Percentiles rank a stretch among this genome's conserved stretches.
phyloP scores from a whole-genome alignment of 30 jellyfish, hydroid and myxozoan species.

The Aurelia aurita complex sp. Pacific region DNA sequence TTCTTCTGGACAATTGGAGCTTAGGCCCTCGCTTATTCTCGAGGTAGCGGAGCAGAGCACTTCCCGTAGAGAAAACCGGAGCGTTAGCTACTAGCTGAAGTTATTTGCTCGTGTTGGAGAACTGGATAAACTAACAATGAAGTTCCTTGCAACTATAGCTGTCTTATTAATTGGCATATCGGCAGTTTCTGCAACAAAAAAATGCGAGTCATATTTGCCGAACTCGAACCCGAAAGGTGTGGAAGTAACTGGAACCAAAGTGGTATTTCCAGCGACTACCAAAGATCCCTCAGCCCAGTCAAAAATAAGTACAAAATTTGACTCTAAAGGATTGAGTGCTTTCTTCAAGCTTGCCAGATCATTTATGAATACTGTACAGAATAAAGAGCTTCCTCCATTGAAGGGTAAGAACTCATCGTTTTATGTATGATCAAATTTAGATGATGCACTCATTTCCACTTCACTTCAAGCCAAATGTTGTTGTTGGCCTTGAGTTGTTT shows the following conservation, averaged over 20 bases:
- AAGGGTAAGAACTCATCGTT: constrained; percentile 18
- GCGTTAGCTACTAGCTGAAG: not conserved
- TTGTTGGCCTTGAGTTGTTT: no score
- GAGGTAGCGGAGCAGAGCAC: no score
- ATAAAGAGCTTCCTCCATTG: constrained; percentile 31
- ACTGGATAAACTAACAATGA: not conserved
- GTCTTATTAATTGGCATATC: not conserved
- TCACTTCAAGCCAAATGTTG: no score
- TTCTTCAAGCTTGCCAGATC: constrained; percentile 89
- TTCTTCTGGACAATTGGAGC: no score
- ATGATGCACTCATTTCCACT: not conserved
- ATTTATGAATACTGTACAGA: constrained; percentile 93
- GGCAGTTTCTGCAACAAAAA: not conserved
- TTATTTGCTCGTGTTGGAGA: no score
- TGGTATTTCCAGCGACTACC: constrained; percentile 57
- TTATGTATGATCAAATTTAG: constrained; percentile 4
- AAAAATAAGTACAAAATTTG: constrained; percentile 54
- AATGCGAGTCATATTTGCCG: constrained; percentile 14
- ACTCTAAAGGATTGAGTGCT: constrained; percentile 79
- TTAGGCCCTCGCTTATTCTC: no score
- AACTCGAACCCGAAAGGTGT: constrained; percentile 35
- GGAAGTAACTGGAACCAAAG: constrained; percentile 30
- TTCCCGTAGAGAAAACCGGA: not conserved
- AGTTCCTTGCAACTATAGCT: not conserved
- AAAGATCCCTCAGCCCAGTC: constrained; percentile 45